A percentile compares a stretch with the other conserved stretches of the same genome.
phyloP scores from a whole-genome alignment of 2,797 vertebrate species.

The Intellagama lesueurii region DNA sequence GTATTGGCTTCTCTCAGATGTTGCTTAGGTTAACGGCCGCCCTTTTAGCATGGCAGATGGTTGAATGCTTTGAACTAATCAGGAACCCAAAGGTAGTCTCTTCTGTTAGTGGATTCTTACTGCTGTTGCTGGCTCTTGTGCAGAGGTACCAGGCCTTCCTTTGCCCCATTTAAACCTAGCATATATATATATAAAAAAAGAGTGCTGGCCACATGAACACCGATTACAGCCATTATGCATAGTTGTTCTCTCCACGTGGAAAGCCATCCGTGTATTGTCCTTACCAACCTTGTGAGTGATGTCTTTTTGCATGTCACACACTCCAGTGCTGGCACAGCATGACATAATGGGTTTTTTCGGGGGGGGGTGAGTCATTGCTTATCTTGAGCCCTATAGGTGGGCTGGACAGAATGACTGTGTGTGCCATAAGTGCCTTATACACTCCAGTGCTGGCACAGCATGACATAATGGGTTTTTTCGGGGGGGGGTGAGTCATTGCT shows the following conservation, averaged over 20 bases:
- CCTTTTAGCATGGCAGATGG: not conserved
- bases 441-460: not conserved
- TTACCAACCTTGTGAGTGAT: not conserved
- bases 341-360: not conserved
- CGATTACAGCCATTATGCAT: not conserved
- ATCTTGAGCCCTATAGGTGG: not conserved
- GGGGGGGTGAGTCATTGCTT: not conserved
- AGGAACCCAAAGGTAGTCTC: not conserved
- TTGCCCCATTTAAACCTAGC: not conserved
- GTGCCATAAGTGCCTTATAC: no score
- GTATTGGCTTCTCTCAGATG: not conserved
- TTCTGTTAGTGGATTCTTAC: not conserved
- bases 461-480: not conserved
- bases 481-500: not conserved
- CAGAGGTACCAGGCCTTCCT: not conserved
- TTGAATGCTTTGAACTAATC: not conserved
- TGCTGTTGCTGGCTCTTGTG: not conserved
- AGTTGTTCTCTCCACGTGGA: not conserved
- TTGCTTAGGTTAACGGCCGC: not conserved
- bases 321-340: not conserved
- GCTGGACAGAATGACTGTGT: not conserved
- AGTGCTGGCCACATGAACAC: not conserved
- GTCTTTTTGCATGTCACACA: not conserved
- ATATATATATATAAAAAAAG: not conserved
- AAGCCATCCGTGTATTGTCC: not conserved